Evolutionary conservation across 1,140 invertebrate species (phyloP).

Genomic region (Matsumurasca onukii): DNA sequence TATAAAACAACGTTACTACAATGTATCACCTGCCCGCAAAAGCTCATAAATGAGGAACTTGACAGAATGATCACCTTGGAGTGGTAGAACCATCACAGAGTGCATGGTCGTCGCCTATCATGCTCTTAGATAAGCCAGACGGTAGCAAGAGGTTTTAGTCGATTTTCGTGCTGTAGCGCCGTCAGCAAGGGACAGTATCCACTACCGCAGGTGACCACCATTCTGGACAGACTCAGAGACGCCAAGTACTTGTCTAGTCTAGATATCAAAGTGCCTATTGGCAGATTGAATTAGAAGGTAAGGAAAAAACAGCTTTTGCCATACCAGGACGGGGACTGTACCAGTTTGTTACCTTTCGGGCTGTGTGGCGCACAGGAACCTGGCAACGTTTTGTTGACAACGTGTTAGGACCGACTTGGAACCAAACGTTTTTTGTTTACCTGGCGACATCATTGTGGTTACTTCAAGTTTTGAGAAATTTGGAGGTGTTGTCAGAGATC

Average conservation of each 20-base stretch:
- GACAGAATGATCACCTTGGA: not conserved
- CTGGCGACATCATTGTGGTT: not conserved
- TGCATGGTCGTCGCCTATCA: not conserved
- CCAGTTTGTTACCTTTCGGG: not conserved
- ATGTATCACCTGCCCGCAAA: not conserved
- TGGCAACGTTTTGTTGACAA: not conserved
- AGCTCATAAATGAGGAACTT: not conserved
- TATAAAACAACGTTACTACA: slow-evolving; percentile 1
- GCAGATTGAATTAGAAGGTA: not conserved
- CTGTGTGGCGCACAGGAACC: not conserved
- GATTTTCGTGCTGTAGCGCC: not conserved
- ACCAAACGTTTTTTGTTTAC: not conserved
- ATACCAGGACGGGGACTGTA: not conserved
- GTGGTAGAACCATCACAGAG: not conserved
- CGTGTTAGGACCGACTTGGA: not conserved
- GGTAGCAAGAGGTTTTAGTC: not conserved
- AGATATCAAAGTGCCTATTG: not conserved
- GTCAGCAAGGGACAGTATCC: not conserved
- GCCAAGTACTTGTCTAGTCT: not conserved
- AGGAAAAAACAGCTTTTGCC: not conserved
- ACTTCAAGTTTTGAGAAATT: not conserved
- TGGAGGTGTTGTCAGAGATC: not conserved
- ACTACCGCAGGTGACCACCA: not conserved
- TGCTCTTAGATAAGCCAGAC: not conserved
- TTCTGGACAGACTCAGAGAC: not conserved